Percentiles rank a stretch among this genome's conserved stretches.
Evolutionary conservation across 2,113 vertebrate genomes (phyloP).

Genomic region (Alethe diademata): DNA sequence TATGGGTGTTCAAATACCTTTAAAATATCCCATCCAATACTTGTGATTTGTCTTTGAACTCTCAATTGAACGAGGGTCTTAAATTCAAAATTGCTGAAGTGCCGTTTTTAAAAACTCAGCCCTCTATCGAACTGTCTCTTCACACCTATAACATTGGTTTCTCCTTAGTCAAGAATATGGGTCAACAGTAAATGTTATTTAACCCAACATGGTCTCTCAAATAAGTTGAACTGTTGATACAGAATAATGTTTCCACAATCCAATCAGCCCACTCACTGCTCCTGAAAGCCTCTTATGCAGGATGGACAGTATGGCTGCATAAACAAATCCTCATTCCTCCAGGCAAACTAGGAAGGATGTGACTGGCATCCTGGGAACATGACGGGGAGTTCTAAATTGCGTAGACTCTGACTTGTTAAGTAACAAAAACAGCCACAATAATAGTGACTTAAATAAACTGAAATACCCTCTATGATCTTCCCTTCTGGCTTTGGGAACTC

Average conservation of each 20-base stretch:
- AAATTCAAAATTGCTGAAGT: background rate
- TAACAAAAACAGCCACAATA: background rate
- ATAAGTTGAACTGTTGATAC: background rate
- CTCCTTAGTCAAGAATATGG: background rate
- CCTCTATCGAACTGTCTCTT: background rate
- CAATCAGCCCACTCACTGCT: background rate
- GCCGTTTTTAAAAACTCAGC: background rate
- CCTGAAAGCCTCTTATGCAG: background rate
- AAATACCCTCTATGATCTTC: background rate
- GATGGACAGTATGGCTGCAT: background rate
- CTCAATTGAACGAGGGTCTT: fast-evolving
- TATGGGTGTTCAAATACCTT: background rate
- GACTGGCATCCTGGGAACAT: background rate
- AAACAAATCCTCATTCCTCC: background rate
- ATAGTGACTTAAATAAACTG: background rate
- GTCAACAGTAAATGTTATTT: background rate
- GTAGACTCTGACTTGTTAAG: background rate
- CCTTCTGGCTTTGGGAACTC: background rate
- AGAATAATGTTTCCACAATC: background rate
- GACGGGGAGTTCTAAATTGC: background rate
- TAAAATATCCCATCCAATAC: background rate
- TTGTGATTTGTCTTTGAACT: background rate
- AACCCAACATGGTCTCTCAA: background rate
- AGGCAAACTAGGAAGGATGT: background rate
- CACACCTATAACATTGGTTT: background rate